phyloP scores from a whole-genome alignment of 2,888 invertebrate genomes.

The Odontothrips loti region DNA sequence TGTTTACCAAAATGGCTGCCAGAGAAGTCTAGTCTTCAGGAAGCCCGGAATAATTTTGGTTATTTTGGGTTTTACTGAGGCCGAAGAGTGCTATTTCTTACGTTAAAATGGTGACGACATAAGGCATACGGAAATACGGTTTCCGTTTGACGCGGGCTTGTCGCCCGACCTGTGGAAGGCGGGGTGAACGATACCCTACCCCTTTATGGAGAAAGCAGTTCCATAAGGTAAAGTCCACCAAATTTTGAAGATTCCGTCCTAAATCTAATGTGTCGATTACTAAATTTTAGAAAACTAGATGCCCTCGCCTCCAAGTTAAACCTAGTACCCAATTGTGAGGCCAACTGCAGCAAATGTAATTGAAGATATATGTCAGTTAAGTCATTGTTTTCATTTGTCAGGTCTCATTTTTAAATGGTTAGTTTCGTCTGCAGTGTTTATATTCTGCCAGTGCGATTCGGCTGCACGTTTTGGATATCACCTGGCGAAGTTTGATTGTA shows the following conservation, averaged over 20 bases:
- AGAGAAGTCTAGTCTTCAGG: background rate
- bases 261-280: no score
- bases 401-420: conserved; percentile 9
- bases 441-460: background rate
- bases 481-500: background rate
- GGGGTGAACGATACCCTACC: conserved; percentile 8
- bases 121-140: background rate
- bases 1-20: conserved; percentile 24
- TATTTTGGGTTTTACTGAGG: background rate
- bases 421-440: conserved; percentile 5
- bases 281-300: no score
- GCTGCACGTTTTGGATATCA: background rate
- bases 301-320: no score
- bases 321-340: no score
- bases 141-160: background rate
- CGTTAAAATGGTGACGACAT: background rate
- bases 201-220: conserved; percentile 24
- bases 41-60: background rate
- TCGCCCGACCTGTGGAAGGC: background rate
- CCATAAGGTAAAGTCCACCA: conserved; percentile 18
- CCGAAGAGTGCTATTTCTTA: background rate
- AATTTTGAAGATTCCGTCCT: background rate
- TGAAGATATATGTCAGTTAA: background rate
- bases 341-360: background rate
- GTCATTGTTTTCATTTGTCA: conserved; percentile 17